Evolutionary conservation across 2,888 invertebrate species (phyloP).

Genomic region (Mythimna impura): DNA sequence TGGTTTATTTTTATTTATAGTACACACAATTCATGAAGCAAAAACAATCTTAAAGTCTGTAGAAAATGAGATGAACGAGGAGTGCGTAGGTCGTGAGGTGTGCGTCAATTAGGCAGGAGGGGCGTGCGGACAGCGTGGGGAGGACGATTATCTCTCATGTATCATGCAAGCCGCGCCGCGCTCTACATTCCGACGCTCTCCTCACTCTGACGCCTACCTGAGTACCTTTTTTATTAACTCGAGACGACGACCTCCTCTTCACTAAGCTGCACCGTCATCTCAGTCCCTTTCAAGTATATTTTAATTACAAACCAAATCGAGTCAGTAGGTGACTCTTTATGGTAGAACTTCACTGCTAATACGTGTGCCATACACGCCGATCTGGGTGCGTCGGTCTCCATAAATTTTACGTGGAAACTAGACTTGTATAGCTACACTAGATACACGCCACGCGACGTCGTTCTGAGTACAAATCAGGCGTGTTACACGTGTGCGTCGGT

Average conservation of each 20-base stretch:
- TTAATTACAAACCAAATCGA: slow-evolving; percentile 17
- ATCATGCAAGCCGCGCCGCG: slow-evolving; percentile 67
- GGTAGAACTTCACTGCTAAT: too few relatives aligned
- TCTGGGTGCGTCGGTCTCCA: too few relatives aligned
- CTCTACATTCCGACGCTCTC: slow-evolving; percentile 6
- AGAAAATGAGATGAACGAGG: background rate
- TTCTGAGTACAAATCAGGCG: too few relatives aligned
- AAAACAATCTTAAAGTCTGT: background rate
- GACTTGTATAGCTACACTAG: too few relatives aligned
- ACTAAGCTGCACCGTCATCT: slow-evolving; percentile 20
- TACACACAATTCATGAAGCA: background rate
- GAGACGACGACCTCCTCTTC: slow-evolving; percentile 20
- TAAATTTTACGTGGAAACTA: too few relatives aligned
- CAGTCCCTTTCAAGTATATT: background rate
- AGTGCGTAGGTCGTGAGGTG: slow-evolving; percentile 27
- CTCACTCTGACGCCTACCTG: slow-evolving; percentile 25
- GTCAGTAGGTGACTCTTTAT: background rate
- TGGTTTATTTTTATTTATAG: background rate
- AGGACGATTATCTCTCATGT: slow-evolving; percentile 70
- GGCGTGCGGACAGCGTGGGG: background rate
- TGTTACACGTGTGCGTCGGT: too few relatives aligned
- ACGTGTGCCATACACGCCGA: too few relatives aligned
- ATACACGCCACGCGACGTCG: too few relatives aligned
- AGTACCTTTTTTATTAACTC: slow-evolving; percentile 35
- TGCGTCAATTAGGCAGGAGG: slow-evolving; percentile 47